Evolutionary conservation across 2,888 invertebrate genomes (phyloP), one percentile per base, ranked within the genome.

Genomic region (Zygogramma bicolorata): DNA sequence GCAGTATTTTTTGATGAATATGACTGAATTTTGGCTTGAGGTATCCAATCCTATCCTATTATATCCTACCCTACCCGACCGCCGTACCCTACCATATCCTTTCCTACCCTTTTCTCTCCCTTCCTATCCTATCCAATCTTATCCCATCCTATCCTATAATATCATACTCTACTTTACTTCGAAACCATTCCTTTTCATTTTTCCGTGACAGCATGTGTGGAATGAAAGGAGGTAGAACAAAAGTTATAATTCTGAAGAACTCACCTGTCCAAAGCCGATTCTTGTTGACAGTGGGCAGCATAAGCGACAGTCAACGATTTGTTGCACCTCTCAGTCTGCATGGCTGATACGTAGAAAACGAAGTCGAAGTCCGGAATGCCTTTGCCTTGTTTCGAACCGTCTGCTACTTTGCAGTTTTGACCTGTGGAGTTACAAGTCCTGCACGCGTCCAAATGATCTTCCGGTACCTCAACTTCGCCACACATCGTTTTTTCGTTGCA

Each of bases 241-340:
- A n/a, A n/a, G n/a, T n/a, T n/a, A n/a, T n/a, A n/a, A n/a, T n/a
- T n/a, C n/a, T n/a, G n/a, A n/a, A 42, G 2, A 10, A 46, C 71
- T 79, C 74, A 86, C 86, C 86, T 90, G 88, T 99, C 99, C 38
- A 98, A 88, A 0, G 94, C 93, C 0, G 94, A 91, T 87, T 99
- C 99, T 86, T 98, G 97, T 85, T 99, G 99, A 83, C 99, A 99
- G 86, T 99, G 99, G 0, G 98, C 98, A 0, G 99, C 98, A 87
- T 98, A 99, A 0, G 99, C 98, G 1, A 98, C 97, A 0, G 98
- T 98, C 75, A 95, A 89, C 0, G 95, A 95, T 79, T 95, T 93
- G 75, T 93, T 92, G 86, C 99, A 99, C n/a, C 98, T 89, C 80
- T 95, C 94, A 0, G 98, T 97, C 86, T 97, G 94, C 84, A 96